These are phyloP conservation scores for Oryzias javanicus DNA, from an alignment of 2,113 vertebrate species.

Conservation along the genomic window DNA sequence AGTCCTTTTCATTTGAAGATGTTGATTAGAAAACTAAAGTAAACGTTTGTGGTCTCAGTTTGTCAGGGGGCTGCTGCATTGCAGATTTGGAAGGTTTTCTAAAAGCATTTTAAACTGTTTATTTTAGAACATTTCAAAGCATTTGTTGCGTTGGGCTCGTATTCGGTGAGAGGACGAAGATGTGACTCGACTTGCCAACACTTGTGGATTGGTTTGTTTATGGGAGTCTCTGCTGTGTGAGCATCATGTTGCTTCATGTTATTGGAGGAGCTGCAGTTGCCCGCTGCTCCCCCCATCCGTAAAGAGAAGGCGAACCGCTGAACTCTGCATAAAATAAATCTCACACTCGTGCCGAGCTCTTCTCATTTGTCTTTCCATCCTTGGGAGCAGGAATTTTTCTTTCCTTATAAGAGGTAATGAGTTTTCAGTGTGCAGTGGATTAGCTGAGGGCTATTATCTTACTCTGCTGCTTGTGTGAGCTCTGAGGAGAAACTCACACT, in stretches of 20 bases:
- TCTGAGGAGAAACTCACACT: slow-evolving; percentile 54
- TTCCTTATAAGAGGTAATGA: slow-evolving; percentile 54
- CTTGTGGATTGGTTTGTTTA: not conserved
- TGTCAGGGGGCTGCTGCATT: too few species aligned
- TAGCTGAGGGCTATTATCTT: slow-evolving; percentile 67
- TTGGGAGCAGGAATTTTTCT: slow-evolving; percentile 21
- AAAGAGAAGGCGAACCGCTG: slow-evolving; percentile 60
- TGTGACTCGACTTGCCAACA: not conserved
- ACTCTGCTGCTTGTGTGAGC: slow-evolving; percentile 23
- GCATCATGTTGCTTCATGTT: slow-evolving; percentile 14
- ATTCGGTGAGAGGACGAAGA: not conserved
- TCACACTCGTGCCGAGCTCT: slow-evolving; percentile 48
- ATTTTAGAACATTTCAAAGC: too few species aligned
- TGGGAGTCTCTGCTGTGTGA: not conserved
- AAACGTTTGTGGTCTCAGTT: too few species aligned
- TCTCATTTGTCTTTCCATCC: slow-evolving; percentile 45
- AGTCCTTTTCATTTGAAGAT: too few species aligned
- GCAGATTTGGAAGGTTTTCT: too few species aligned
- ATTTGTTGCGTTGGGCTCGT: too few species aligned
- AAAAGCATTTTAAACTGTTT: too few species aligned
- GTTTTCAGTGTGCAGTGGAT: slow-evolving; percentile 60
- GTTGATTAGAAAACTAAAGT: too few species aligned
- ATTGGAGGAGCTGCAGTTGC: slow-evolving; percentile 13
- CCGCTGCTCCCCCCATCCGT: slow-evolving; percentile 38
- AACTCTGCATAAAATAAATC: slow-evolving; percentile 58